These are phyloP conservation scores for Drosophila demipolita DNA, from an alignment of 2,888 invertebrate species.

Conservation along the genomic window DNA sequence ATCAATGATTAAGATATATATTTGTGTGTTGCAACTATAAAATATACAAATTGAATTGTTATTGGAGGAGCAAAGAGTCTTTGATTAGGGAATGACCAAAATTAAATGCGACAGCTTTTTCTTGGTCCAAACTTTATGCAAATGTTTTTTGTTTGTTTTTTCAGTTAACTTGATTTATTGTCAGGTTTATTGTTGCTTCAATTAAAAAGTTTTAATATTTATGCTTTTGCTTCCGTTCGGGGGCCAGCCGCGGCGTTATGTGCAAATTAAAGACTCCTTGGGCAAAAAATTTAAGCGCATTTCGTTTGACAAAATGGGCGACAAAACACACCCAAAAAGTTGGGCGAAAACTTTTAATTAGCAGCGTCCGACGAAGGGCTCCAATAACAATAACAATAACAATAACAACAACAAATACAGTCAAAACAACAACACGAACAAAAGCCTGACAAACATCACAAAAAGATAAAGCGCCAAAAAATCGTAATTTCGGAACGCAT, in stretches of 20 bases:
- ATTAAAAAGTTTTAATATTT: constrained; percentile 74
- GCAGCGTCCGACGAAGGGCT: constrained; percentile 39
- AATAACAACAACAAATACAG: background rate
- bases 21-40: background rate
- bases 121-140: background rate
- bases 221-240: constrained; percentile 32
- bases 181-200: constrained; percentile 75
- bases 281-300: constrained; percentile 39
- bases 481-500: constrained; percentile 3
- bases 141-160: constrained; percentile 21
- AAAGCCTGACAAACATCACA: constrained; percentile 17
- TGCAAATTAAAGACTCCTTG: constrained; percentile 33
- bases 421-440: background rate
- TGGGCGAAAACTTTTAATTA: constrained; percentile 76
- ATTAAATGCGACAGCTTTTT: constrained; percentile 9
- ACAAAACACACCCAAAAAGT: constrained; percentile 46
- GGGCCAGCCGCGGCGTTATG: background rate
- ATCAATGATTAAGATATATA: background rate
- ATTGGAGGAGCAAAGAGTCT: background rate
- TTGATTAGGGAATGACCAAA: background rate
- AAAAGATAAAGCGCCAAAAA: constrained; percentile 19
- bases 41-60: background rate
- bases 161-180: constrained; percentile 70
- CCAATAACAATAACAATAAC: background rate
- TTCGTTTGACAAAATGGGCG: constrained; percentile 43